These are phyloP conservation scores for Caradrina clavipalpis DNA, from an alignment of 2,888 invertebrate species.

Conservation along the genomic window DNA sequence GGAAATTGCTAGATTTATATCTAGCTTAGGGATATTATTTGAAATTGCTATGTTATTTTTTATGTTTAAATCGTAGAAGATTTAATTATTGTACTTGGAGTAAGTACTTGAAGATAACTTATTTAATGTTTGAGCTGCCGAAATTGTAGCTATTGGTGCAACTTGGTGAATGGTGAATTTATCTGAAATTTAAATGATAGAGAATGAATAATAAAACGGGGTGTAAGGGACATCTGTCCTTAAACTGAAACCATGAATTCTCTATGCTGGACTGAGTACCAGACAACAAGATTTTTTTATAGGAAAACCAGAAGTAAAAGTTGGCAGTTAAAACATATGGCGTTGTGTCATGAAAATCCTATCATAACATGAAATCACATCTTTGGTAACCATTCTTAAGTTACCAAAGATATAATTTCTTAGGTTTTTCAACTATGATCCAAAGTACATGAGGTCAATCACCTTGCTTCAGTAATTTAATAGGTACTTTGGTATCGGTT, in stretches of 20 bases:
- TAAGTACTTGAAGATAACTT: neutral
- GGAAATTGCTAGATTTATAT: slow-evolving; percentile 29
- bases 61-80: neutral
- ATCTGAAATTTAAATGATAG: neutral
- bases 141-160: too few species aligned
- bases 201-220: neutral
- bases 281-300: too few species aligned
- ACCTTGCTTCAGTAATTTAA: neutral
- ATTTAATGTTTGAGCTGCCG: neutral
- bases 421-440: neutral
- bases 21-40: slow-evolving; percentile 17
- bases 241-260: too few species aligned
- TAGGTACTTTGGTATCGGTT: neutral
- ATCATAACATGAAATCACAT: neutral
- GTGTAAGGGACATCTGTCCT: too few species aligned
- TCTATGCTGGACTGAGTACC: too few species aligned
- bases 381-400: too few species aligned
- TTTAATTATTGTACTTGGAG: too few species aligned
- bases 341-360: neutral
- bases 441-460: neutral
- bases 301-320: too few species aligned
- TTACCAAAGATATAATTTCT: too few species aligned
- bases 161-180: neutral
- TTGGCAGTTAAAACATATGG: neutral
- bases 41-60: slow-evolving; percentile 3